Percentiles rank a stretch among this genome's conserved stretches.
These are phyloP conservation scores for Xanthia togata DNA, from an alignment of 2,888 invertebrate genomes.

Conservation along the genomic window DNA sequence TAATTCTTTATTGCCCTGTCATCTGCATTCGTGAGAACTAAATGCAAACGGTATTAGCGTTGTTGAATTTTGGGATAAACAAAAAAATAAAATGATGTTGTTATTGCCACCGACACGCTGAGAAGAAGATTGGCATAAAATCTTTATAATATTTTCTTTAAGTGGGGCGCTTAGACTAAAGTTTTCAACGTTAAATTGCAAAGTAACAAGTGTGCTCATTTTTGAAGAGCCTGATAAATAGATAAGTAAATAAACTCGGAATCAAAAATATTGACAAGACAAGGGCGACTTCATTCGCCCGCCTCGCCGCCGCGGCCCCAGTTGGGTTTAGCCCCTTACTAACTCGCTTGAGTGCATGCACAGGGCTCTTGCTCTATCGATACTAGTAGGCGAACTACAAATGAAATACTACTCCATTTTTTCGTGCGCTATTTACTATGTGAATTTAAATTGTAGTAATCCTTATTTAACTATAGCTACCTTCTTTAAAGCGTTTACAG, in stretches of 20 bases:
- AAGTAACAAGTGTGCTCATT: neutral
- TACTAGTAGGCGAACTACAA: conserved; percentile 34
- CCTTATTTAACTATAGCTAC: neutral
- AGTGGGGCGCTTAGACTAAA: neutral
- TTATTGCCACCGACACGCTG: neutral
- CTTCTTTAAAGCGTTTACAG: too few species aligned
- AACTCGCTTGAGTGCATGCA: conserved; percentile 15
- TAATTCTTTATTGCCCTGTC: neutral
- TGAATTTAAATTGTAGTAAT: neutral
- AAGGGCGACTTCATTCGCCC: neutral
- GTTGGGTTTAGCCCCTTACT: conserved; percentile 35
- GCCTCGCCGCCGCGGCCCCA: too few species aligned
- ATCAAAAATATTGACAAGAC: conserved; percentile 17
- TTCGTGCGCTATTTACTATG: neutral
- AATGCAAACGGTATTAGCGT: neutral
- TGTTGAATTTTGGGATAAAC: neutral
- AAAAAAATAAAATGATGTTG: too few species aligned
- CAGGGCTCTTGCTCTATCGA: conserved; percentile 30
- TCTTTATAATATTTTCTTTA: neutral
- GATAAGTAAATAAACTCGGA: neutral
- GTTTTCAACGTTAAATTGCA: neutral
- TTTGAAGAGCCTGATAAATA: neutral
- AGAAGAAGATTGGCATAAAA: neutral
- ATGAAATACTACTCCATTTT: neutral
- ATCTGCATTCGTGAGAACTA: neutral